Evolutionary conservation across 2,113 vertebrate genomes (phyloP), one percentile per base, ranked within the genome.

Genomic region (Canis aureus): DNA sequence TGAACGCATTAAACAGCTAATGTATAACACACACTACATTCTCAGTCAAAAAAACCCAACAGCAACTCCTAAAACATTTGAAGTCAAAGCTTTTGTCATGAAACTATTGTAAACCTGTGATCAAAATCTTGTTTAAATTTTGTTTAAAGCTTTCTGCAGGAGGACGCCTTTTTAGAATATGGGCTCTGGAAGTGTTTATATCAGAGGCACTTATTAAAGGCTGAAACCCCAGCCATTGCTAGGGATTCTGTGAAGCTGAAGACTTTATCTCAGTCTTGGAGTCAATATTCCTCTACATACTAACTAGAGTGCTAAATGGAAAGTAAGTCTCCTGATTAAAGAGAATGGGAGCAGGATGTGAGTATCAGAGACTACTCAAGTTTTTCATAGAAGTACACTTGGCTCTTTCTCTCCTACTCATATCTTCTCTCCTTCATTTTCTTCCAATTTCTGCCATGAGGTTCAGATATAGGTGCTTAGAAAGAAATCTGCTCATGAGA

Each of bases 1-100:
- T 96, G 96, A 97, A 93, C 88, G 89, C 89, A 98, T 97, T 98
- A 62, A 5, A 1, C 19, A 98, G 89, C 35, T 93, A 95, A 82
- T 97, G 57, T 38, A 93, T 95, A 97, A 79, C 87, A 97, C 85
- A 57, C 0, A 2, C 94, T 97, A 74, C 69, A 82, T 85, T 98
- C 96, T 98, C 80, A 95, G 96, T 96, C 27, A 78, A 94, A 98
- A 98, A 98, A 98, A 53, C 69, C 84, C 27, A 2, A 2, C 66
- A 96, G 64, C 81, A 97, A 71, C 79, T 89, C 69, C 82, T 66
- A 82, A 98, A 91, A 89, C 78, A 97, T 89, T 98, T 97, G 80
- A 98, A 82, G 67, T 97, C 97, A 91, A 38, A 95, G 80, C 73
- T 97, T 96, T 97, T 97, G 86, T 98, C 94, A 95, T 96, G 87